These are phyloP conservation scores for Malthinus flaveolus DNA, from an alignment of 2,888 invertebrate species.

Conservation along the genomic window DNA sequence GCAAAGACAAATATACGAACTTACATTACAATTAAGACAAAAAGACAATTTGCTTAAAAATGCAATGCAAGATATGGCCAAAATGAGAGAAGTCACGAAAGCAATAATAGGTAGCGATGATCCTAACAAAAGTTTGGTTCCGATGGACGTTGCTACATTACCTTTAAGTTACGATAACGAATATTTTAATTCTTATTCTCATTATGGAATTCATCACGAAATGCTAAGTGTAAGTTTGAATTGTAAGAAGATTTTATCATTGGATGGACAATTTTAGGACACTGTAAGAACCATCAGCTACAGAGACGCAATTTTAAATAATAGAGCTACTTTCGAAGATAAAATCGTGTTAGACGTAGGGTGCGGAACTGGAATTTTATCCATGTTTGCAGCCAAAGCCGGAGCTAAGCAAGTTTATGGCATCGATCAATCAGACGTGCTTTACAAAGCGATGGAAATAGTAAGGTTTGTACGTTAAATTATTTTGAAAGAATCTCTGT, in stretches of 20 bases:
- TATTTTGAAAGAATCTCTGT: not conserved
- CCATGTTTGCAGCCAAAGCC: constrained; percentile 96
- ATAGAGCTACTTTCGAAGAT: constrained; percentile 67
- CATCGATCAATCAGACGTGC: constrained; percentile 94
- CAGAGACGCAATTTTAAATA: constrained; percentile 78
- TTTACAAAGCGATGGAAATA: constrained; percentile 95
- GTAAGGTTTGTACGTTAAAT: constrained; percentile 60
- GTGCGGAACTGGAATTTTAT: constrained; percentile 96
- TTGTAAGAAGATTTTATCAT: too few relatives aligned
- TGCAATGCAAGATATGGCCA: constrained; percentile 63
- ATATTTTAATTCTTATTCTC: constrained; percentile 84
- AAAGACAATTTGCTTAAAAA: constrained; percentile 62
- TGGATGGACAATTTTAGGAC: constrained; percentile 58
- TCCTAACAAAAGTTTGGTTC: constrained; percentile 34
- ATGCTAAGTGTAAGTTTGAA: constrained; percentile 76
- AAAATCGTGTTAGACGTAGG: constrained; percentile 94
- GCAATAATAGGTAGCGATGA: constrained; percentile 56
- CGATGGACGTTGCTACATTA: constrained; percentile 54
- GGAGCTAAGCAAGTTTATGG: constrained; percentile 90
- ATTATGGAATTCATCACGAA: constrained; percentile 90
- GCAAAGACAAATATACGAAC: constrained; percentile 51
- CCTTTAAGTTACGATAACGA: constrained; percentile 71
- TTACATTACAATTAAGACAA: constrained; percentile 61
- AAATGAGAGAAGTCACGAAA: constrained; percentile 64
- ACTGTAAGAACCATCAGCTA: constrained; percentile 86